These are phyloP conservation scores for Zonitis immaculata DNA, from an alignment of 2,888 invertebrate species.

Conservation along the genomic window DNA sequence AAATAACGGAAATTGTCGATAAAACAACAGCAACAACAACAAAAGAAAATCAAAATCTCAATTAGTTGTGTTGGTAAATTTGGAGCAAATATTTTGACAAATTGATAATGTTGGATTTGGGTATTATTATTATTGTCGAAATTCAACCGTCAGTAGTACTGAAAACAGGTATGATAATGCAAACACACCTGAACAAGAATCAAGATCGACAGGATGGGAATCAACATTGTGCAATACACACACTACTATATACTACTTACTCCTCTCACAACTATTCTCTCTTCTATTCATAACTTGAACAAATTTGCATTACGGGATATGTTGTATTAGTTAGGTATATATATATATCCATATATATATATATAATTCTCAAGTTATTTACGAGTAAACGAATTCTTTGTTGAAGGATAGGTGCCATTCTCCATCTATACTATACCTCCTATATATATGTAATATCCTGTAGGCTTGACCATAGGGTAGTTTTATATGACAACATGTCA, in stretches of 20 bases:
- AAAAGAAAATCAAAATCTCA: no score
- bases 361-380: constrained; percentile 28
- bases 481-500: background rate
- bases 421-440: no score
- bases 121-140: no score
- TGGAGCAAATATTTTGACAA: no score
- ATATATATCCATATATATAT: no score
- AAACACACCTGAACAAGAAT: constrained; percentile 27
- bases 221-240: constrained; percentile 2
- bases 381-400: constrained; percentile 30
- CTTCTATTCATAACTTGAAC: background rate
- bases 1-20: no score
- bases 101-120: no score
- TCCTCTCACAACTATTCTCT: background rate
- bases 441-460: background rate
- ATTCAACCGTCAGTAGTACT: constrained; percentile 34
- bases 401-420: constrained; percentile 22
- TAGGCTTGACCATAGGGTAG: background rate
- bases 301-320: constrained; percentile 27
- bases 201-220: constrained; percentile 21
- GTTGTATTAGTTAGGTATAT: constrained; percentile 18
- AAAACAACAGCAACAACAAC: no score
- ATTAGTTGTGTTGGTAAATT: no score
- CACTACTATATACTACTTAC: background rate
- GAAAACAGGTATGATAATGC: constrained; percentile 33